Base-by-base conservation (phyloP, 2,888 invertebrate species). In the Gasteruption jaculator region DNA sequence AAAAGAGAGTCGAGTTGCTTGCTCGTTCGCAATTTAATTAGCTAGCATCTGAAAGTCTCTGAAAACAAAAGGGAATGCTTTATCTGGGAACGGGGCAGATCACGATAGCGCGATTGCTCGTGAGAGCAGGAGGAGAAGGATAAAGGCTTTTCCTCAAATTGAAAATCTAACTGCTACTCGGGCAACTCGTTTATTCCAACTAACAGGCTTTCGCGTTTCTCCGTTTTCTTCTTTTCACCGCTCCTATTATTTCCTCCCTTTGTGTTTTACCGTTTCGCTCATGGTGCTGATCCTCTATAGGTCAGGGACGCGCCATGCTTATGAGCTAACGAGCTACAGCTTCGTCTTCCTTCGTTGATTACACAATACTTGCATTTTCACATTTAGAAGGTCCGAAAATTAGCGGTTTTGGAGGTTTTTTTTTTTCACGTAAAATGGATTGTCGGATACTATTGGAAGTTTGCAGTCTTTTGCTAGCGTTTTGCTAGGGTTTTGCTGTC, bases 31-130 rank as follows among this genome's bases (percentile, higher is more conserved):
- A 35, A 38, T 45, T 52, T 55, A 56, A 56, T 56, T 56, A 53
- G 48, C 46, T 45, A n/a, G n/a, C n/a, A 53, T 53, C 49, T 45
- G 54, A 54, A 54, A 61, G 59, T 50, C 49, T n/a, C n/a, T n/a
- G 51, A 49, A 48, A 47, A 52, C 37, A 32, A 44, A 25, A 43
- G 41, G 25, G 50, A 41, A 37, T 46, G 51, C 36, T 37, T 46
- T 49, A 54, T 51, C 51, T 54, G 54, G 52, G 58, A 60, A 58
- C 58, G 46, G 45, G 52, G 48, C 48, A n/a, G 50, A 49, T 52
- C 41, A 40, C 30, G 46, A 50, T 49, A 46, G 45, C 42, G 41
- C 38, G 8, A 25, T 31, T 44, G 24, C 37, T 34, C 26, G 45
- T 11, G 20, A 20, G 26, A 25, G 29, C 22, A 31, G 21, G 24